These are phyloP conservation scores for Rhagoletis pomonella DNA, from an alignment of 1,140 invertebrate genomes.

Conservation along the genomic window DNA sequence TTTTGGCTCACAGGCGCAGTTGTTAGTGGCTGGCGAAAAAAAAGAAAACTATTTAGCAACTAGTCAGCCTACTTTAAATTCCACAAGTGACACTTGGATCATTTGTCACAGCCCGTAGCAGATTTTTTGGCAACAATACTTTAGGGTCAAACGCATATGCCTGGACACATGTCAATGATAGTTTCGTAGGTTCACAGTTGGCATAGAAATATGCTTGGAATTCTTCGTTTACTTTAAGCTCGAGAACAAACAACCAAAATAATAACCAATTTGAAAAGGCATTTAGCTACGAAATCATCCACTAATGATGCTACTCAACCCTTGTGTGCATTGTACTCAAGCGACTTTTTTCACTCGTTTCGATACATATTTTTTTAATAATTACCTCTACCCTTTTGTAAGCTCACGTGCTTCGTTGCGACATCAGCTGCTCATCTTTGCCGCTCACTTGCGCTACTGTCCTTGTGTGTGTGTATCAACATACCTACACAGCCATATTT, in stretches of 20 bases:
- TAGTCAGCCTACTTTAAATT: conserved; percentile 18
- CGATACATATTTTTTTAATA: no score
- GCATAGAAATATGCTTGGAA: background rate
- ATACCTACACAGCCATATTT: no score
- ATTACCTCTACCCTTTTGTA: no score
- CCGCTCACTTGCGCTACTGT: background rate
- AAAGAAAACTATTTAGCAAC: background rate
- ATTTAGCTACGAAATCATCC: background rate
- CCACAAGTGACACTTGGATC: conserved; percentile 27
- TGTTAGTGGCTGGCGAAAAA: background rate
- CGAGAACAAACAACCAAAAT: background rate
- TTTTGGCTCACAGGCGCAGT: background rate
- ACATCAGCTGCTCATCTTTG: background rate
- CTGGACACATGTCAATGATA: background rate
- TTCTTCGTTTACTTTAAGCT: background rate
- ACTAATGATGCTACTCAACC: conserved; percentile 23
- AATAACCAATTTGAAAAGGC: background rate
- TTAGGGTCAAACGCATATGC: background rate
- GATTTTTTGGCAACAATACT: conserved; percentile 25
- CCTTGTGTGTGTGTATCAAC: background rate
- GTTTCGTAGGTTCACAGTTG: background rate
- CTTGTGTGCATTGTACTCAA: background rate
- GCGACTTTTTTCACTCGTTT: background rate
- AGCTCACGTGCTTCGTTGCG: no score
- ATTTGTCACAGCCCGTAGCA: conserved; percentile 11